Evolutionary conservation across 2,888 invertebrate species (phyloP).

Genomic region (Nasonovia ribisnigri): DNA sequence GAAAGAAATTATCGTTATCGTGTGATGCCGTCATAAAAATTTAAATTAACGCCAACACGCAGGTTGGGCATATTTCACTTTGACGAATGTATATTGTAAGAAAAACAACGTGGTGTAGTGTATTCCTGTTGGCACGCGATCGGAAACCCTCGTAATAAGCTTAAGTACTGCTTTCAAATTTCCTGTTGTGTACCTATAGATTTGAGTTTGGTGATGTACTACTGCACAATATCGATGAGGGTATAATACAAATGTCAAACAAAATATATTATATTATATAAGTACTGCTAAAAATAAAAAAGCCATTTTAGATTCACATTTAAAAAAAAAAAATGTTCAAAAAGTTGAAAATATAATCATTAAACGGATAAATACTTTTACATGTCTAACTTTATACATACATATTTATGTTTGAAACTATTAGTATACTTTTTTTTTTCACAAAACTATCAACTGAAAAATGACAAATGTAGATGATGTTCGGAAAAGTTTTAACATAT

Average conservation of each 20-base stretch:
- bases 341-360: slow-evolving; percentile 25
- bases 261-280: background rate
- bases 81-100: slow-evolving; percentile 23
- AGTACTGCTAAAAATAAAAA: background rate
- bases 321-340: background rate
- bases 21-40: slow-evolving; percentile 55
- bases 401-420: slow-evolving; percentile 40
- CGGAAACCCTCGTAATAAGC: slow-evolving; percentile 56
- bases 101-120: background rate
- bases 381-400: slow-evolving; percentile 6
- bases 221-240: background rate
- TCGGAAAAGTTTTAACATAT: slow-evolving; percentile 45
- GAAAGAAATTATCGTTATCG: slow-evolving; percentile 51
- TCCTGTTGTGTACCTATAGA: slow-evolving; percentile 51
- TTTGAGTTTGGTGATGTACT: slow-evolving; percentile 14
- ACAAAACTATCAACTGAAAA: slow-evolving; percentile 17
- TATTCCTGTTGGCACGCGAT: slow-evolving; percentile 46
- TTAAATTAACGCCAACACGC: slow-evolving; percentile 58
- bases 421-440: slow-evolving; percentile 37
- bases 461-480: slow-evolving; percentile 35
- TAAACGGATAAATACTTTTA: slow-evolving; percentile 31
- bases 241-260: background rate
- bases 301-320: background rate
- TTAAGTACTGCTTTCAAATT: slow-evolving; percentile 64
- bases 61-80: slow-evolving; percentile 51